phyloP scores from a whole-genome alignment of 2,113 vertebrate genomes.

The Microcebus jonahi region DNA sequence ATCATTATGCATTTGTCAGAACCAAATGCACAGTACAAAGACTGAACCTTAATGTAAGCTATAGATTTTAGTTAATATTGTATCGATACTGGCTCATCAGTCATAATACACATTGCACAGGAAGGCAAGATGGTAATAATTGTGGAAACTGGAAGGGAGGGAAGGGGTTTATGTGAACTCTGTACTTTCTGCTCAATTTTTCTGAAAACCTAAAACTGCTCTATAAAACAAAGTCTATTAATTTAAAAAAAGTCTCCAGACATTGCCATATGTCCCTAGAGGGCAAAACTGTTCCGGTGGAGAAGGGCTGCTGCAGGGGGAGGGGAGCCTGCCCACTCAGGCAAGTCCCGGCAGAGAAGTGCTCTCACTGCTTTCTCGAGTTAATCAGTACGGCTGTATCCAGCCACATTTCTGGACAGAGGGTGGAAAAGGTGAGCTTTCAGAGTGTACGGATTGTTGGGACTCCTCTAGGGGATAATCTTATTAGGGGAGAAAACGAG shows the following conservation, averaged over 20 bases:
- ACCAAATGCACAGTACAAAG: not conserved
- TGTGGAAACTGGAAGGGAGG: not conserved
- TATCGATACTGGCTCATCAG: not conserved
- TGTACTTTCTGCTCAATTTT: not conserved
- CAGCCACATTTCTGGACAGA: not conserved
- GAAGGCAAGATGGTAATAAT: not conserved
- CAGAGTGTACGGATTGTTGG: not conserved
- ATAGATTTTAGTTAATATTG: not conserved
- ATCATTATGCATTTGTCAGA: not conserved
- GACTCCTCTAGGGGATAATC: not conserved
- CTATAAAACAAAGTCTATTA: not conserved
- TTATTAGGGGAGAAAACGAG: not conserved
- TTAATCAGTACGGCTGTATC: not conserved
- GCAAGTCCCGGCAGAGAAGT: rapidly evolving
- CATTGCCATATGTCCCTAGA: not conserved
- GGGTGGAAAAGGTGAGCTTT: not conserved
- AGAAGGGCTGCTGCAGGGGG: not conserved
- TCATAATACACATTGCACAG: not conserved
- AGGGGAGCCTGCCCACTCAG: not conserved
- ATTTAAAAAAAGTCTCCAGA: not conserved
- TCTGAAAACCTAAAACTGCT: not conserved
- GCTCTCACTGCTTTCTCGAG: not conserved
- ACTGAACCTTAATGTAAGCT: not conserved
- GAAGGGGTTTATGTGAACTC: not conserved
- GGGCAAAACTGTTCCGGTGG: not conserved